phyloP scores from a whole-genome alignment of 1,140 invertebrate species.

The Cataglyphis hispanica region DNA sequence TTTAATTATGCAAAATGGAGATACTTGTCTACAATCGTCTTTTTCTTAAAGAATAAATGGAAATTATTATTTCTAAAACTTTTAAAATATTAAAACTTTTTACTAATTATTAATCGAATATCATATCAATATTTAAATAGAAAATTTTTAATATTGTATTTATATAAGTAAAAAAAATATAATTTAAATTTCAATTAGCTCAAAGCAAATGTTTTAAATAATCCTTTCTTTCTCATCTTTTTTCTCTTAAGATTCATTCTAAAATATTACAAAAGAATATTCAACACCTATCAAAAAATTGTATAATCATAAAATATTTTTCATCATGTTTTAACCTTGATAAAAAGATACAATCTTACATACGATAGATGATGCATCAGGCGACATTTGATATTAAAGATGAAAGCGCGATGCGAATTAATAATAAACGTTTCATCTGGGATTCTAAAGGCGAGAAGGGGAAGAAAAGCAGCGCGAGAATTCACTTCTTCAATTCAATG shows the following conservation, averaged over 20 bases:
- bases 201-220: not conserved
- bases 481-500: conserved; percentile 80
- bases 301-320: not conserved
- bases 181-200: not conserved
- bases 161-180: too few relatives aligned
- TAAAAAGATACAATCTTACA: conserved; percentile 2
- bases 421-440: conserved; percentile 47
- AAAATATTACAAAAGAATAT: not conserved
- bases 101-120: not conserved
- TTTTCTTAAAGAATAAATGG: too few relatives aligned
- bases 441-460: not conserved
- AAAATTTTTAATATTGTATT: not conserved
- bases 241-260: not conserved
- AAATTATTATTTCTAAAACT: conserved; percentile 1
- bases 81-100: not conserved
- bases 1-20: not conserved
- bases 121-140: not conserved
- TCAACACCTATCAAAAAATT: not conserved
- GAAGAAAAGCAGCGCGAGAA: conserved; percentile 71
- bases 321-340: not conserved
- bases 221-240: not conserved
- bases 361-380: conserved; percentile 14
- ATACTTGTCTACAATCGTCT: not conserved
- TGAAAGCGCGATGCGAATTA: conserved; percentile 46
- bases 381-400: conserved; percentile 18